Evolutionary conservation across 2,888 invertebrate species (phyloP).

Genomic region (Cloeon dipterum): DNA sequence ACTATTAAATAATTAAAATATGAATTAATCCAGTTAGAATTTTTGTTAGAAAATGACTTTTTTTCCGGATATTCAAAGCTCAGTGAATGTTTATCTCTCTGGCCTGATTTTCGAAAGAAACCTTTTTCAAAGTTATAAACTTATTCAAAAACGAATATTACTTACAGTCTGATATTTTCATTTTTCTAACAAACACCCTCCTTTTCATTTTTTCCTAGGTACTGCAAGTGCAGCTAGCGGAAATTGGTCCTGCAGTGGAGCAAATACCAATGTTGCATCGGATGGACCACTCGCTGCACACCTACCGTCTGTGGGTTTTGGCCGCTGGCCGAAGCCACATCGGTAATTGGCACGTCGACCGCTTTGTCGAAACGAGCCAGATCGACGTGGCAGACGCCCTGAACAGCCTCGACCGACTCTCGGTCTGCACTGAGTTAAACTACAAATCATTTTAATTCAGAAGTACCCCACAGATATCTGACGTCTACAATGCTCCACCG

Average conservation of each 20-base stretch:
- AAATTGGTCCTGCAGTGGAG: conserved; percentile 26
- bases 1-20: no score
- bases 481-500: neutral
- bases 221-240: conserved; percentile 34
- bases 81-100: no score
- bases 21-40: no score
- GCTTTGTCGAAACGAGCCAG: conserved; percentile 32
- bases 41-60: no score
- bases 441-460: neutral
- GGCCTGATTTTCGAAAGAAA: no score
- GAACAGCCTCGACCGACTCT: conserved; percentile 16
- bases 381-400: conserved; percentile 17
- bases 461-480: conserved; percentile 1
- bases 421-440: conserved; percentile 14
- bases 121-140: no score
- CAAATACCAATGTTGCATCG: conserved; percentile 58
- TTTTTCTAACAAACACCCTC: neutral
- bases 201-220: conserved; percentile 31
- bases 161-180: no score
- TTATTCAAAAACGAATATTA: no score
- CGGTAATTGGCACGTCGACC: conserved; percentile 49
- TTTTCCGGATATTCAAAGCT: no score
- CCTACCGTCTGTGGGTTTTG: conserved; percentile 52
- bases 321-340: conserved; percentile 47
- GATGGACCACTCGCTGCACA: conserved; percentile 33